Evolutionary conservation across 1,140 invertebrate genomes (phyloP).

Genomic region (Drosophila mauritiana): DNA sequence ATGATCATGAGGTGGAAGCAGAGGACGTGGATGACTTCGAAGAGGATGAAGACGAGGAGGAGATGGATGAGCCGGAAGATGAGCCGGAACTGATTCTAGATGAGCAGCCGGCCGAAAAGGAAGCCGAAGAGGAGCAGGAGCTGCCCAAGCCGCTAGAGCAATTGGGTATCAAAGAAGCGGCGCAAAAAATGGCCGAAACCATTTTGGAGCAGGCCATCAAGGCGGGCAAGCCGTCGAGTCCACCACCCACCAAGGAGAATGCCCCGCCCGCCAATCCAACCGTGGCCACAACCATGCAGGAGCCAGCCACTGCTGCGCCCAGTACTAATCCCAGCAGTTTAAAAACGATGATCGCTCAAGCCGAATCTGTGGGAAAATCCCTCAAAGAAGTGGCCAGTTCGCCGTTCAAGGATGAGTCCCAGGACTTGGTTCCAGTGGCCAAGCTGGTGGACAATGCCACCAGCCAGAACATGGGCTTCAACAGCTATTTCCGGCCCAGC

Average conservation of each 20-base stretch:
- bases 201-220: conserved; percentile 86
- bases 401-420: conserved; percentile 84
- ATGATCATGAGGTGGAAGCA: conserved; percentile 74
- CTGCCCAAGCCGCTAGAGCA: conserved; percentile 21
- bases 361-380: conserved; percentile 78
- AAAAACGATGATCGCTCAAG: conserved; percentile 79
- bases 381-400: conserved; percentile 81
- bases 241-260: neutral
- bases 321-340: conserved; percentile 33
- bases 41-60: conserved; percentile 83
- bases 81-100: conserved; percentile 20
- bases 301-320: neutral
- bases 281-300: conserved; percentile 7
- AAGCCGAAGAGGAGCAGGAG: conserved; percentile 6
- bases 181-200: conserved; percentile 85
- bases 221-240: conserved; percentile 60
- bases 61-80: conserved; percentile 30
- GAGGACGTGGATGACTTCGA: conserved; percentile 88
- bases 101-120: conserved; percentile 5
- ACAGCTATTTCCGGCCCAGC: conserved; percentile 86
- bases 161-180: conserved; percentile 57
- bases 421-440: conserved; percentile 91
- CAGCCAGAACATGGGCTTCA: conserved; percentile 87
- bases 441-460: conserved; percentile 92
- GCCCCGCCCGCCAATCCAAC: neutral